Percentiles rank a stretch among this genome's conserved stretches.
phyloP scores from a whole-genome alignment of 2,888 invertebrate species.

The Epistrophe grossulariae region DNA sequence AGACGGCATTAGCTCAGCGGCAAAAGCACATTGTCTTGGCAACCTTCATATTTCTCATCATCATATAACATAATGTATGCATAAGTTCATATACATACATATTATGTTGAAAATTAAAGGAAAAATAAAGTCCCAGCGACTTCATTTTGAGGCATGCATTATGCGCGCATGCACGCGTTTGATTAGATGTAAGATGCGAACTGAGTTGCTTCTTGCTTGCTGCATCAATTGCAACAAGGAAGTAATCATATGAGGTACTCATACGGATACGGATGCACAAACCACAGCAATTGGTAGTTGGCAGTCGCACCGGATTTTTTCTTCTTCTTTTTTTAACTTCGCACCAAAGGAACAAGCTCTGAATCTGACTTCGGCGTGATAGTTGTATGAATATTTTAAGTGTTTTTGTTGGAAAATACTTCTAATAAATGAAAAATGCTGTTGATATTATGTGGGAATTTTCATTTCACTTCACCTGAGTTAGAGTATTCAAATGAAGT shows the following conservation, averaged over 20 bases:
- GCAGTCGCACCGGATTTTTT: slow-evolving; percentile 7
- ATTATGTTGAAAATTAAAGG: not conserved
- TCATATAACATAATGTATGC: not conserved
- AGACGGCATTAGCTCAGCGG: not conserved
- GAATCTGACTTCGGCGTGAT: not conserved
- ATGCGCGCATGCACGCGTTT: slow-evolving; percentile 24
- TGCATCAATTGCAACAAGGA: slow-evolving; percentile 65
- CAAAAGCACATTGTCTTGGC: slow-evolving; percentile 9
- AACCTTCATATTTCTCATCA: slow-evolving; percentile 27
- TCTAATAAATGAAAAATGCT: not conserved
- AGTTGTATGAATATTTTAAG: not conserved
- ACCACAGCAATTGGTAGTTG: slow-evolving; percentile 36
- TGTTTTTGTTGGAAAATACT: slow-evolving; percentile 6
- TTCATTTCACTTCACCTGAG: not conserved
- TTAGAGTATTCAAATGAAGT: not conserved
- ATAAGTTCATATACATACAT: not conserved
- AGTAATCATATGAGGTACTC: slow-evolving; percentile 61
- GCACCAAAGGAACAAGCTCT: slow-evolving; percentile 12
- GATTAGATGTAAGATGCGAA: slow-evolving; percentile 43
- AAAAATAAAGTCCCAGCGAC: slow-evolving; percentile 50
- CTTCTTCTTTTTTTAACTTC: too few relatives aligned
- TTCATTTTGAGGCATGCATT: slow-evolving; percentile 40
- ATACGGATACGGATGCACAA: slow-evolving; percentile 70
- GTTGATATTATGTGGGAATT: slow-evolving; percentile 28
- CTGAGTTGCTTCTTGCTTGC: slow-evolving; percentile 22